These are phyloP conservation scores for Calameuta idolon DNA, from an alignment of 2,888 invertebrate species.

Conservation along the genomic window DNA sequence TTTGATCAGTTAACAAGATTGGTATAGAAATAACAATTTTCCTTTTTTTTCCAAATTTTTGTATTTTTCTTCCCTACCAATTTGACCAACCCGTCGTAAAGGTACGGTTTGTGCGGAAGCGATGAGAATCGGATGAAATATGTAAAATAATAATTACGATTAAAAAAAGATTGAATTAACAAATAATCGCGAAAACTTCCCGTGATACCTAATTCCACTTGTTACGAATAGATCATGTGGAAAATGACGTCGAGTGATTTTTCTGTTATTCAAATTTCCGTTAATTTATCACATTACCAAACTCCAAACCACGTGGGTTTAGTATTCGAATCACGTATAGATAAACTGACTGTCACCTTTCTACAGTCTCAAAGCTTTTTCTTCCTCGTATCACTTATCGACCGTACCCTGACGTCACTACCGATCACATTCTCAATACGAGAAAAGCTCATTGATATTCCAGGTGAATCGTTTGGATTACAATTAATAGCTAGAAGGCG, in stretches of 20 bases:
- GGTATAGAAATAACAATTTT: too few species aligned
- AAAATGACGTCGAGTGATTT: neutral
- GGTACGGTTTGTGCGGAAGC: too few species aligned
- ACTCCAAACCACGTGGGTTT: neutral
- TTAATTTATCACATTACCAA: neutral
- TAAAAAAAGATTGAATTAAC: too few species aligned
- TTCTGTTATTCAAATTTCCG: neutral
- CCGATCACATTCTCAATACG: neutral
- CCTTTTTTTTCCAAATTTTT: too few species aligned
- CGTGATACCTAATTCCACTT: neutral
- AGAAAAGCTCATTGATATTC: neutral
- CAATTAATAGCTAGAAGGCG: slow-evolving; percentile 5
- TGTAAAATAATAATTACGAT: too few species aligned
- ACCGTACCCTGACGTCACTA: neutral
- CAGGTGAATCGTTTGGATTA: neutral
- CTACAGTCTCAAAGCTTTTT: neutral
- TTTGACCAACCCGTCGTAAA: too few species aligned
- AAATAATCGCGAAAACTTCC: too few species aligned
- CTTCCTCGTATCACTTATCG: neutral
- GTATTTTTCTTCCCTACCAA: too few species aligned
- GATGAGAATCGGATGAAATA: too few species aligned
- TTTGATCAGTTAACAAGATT: too few species aligned
- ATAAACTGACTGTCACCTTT: neutral
- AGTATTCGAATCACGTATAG: neutral
- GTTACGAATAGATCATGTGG: neutral